Evolutionary conservation across 2,888 invertebrate genomes (phyloP).

Genomic region (Tupiocoris notatus): DNA sequence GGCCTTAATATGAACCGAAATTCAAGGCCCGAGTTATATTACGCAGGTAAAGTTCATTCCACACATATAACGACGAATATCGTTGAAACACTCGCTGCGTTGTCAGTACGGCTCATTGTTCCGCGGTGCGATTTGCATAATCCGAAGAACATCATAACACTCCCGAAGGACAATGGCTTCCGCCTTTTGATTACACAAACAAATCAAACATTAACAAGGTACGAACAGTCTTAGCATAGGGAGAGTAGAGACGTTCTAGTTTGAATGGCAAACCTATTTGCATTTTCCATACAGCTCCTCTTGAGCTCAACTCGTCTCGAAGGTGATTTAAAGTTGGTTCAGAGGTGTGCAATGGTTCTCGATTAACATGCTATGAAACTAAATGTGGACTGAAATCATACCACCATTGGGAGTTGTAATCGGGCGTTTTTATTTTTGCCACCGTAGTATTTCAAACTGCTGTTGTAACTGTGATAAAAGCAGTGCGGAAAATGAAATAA

Average conservation of each 20-base stretch:
- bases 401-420: no score
- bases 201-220: neutral
- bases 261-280: neutral
- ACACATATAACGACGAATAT: no score
- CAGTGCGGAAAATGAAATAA: no score
- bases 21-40: no score
- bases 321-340: neutral
- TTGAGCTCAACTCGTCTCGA: neutral
- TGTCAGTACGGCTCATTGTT: neutral
- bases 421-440: no score
- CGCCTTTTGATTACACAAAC: neutral
- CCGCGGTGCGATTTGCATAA: neutral
- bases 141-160: neutral
- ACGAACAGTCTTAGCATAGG: neutral
- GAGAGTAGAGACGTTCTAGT: neutral
- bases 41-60: no score
- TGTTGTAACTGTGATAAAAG: no score
- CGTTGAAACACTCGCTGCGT: no score
- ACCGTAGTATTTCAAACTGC: no score
- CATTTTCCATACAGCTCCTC: neutral
- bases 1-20: no score
- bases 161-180: neutral
- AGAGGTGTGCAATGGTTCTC: neutral
- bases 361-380: neutral
- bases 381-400: neutral